Evolutionary conservation across 1,140 invertebrate genomes (phyloP), one percentile per base, ranked within the genome.

Genomic region (Ceratina calcarata): DNA sequence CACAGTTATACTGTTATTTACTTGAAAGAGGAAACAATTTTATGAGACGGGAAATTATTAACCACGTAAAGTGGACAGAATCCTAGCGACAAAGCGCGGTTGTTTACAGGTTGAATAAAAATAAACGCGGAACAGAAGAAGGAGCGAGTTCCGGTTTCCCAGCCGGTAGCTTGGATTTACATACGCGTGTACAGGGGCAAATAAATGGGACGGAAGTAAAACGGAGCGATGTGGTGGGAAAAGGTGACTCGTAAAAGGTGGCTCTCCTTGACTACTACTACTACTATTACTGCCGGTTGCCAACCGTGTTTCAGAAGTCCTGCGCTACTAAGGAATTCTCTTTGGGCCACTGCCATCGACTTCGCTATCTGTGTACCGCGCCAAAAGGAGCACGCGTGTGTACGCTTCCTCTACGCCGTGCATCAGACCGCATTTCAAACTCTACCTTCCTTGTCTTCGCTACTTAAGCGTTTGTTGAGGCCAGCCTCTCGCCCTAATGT

Each of bases 311-410:
- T 16, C 55, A 57, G 78, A 77, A 75, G 85, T 82, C 85, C 84
- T 83, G 86, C 86, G 70, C 83, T 90, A 88, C 91, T 92, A 90
- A 88, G 81, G 88, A 91, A 92, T 92, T 93, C 91, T 91, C 91
- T 93, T 92, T 93, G 89, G 88, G 88, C 85, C 78, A 84, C 85
- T 89, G 89, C 89, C 91, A 91, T 90, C 88, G 86, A 89, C 86
- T 89, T 89, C 83, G 73, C 85, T 83, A 85, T 90, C 77, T 58
- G 7, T 45, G 37, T 45, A 80, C 74, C 69, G 57, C 78, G 49
- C 53, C 86, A 80, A 86, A 87, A 74, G 87, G 83, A 88, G 65
- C 83, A 81, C 37, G 70, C 45, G 58, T 27, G 58, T 61, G 22
- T 51, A 32, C 60, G 66, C 67, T 60, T 64, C 27, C 61, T 45